phyloP scores from a whole-genome alignment of 2,113 vertebrate genomes.

The Paradoxurus hermaphroditus region DNA sequence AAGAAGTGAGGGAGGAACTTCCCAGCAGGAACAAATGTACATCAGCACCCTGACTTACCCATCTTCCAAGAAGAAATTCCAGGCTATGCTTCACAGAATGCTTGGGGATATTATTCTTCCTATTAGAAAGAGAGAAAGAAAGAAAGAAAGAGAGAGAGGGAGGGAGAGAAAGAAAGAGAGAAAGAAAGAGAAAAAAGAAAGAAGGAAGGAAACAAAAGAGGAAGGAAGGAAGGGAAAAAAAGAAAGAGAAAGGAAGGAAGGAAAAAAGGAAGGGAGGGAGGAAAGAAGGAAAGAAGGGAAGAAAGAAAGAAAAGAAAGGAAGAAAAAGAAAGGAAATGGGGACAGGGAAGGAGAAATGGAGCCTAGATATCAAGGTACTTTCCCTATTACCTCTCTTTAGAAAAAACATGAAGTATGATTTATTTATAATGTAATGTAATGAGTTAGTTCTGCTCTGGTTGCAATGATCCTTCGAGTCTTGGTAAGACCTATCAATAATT shows the following conservation, averaged over 20 bases:
- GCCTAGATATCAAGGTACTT: neutral
- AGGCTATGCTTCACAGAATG: neutral
- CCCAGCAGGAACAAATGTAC: neutral
- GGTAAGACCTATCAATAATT: neutral
- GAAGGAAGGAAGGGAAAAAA: fast-evolving
- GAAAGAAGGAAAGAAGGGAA: fast-evolving
- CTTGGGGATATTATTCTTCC: neutral
- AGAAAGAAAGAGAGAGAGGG: neutral
- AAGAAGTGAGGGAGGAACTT: neutral
- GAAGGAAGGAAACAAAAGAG: fast-evolving
- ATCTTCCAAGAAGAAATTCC: neutral
- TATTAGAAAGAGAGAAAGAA: neutral
- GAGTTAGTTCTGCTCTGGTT: neutral
- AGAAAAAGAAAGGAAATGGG: neutral
- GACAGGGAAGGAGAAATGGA: no score
- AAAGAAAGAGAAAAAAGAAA: no score
- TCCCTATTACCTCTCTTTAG: neutral
- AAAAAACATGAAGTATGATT: neutral
- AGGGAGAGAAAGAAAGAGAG: neutral
- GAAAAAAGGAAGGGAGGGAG: neutral
- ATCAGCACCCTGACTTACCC: neutral
- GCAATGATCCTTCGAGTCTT: neutral
- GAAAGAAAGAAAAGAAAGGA: no score
- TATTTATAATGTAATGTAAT: neutral
- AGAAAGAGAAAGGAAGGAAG: no score